These are phyloP conservation scores for Lapara coniferarum DNA, from an alignment of 2,888 invertebrate species.

Conservation along the genomic window DNA sequence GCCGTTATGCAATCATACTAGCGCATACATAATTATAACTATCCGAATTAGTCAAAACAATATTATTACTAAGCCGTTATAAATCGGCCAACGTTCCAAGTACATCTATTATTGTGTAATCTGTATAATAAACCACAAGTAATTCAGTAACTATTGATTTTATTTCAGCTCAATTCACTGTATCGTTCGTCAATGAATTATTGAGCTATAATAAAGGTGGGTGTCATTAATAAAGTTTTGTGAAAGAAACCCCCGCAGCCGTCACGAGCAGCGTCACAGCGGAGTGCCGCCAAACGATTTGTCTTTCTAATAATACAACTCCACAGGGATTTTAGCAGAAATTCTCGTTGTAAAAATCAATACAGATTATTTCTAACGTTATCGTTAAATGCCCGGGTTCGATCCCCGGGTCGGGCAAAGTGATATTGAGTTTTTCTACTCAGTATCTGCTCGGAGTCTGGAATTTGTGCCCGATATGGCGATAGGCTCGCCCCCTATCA, in stretches of 20 bases:
- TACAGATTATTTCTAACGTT: no score
- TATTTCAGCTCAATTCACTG: conserved; percentile 7
- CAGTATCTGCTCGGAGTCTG: no score
- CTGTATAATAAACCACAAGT: not conserved
- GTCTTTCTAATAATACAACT: not conserved
- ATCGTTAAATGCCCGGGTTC: no score
- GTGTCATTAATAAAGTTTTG: conserved; percentile 17
- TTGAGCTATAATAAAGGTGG: conserved; percentile 2
- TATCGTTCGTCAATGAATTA: conserved; percentile 8
- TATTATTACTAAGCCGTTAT: not conserved
- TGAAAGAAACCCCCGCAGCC: conserved; percentile 13
- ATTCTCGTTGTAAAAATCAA: not conserved
- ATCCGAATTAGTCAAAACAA: not conserved
- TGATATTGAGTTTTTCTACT: no score
- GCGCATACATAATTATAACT: not conserved
- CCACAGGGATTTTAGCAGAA: not conserved
- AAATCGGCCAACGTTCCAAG: not conserved
- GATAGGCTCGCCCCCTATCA: no score
- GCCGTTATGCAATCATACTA: not conserved
- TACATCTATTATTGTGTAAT: not conserved
- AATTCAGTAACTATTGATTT: not conserved
- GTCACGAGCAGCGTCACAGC: conserved; percentile 1
- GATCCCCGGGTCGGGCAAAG: no score
- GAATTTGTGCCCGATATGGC: no score
- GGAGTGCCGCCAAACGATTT: conserved; percentile 11